These are phyloP conservation scores for Flabesymbios commensalis DNA, from an alignment of 2,888 invertebrate species.

Conservation along the genomic window DNA sequence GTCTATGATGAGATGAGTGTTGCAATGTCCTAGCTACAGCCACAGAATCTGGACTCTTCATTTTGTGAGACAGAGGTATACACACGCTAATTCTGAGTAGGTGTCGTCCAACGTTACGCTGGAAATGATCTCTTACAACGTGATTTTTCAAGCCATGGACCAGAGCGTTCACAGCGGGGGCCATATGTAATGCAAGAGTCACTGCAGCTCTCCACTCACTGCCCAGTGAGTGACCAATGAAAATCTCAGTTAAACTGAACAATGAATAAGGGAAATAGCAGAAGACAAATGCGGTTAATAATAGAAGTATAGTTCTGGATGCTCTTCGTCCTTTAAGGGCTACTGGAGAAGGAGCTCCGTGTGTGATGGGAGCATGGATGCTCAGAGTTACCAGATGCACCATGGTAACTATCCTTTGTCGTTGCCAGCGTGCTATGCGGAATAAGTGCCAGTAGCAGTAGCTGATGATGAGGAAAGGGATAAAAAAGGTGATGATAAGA, in stretches of 20 bases:
- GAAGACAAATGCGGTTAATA: neutral
- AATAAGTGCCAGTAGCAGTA: conserved; percentile 3
- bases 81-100: too few relatives aligned
- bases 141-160: neutral
- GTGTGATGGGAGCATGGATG: neutral
- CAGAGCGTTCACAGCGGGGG: neutral
- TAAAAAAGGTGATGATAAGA: neutral
- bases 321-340: neutral
- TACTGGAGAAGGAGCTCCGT: neutral
- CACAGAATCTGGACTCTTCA: too few relatives aligned
- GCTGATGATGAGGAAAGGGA: neutral
- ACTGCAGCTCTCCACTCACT: neutral
- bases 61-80: too few relatives aligned
- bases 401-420: neutral
- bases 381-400: conserved; percentile 1
- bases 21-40: too few relatives aligned
- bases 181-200: neutral
- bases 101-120: neutral
- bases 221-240: neutral
- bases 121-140: neutral
- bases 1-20: too few relatives aligned
- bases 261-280: neutral
- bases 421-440: neutral
- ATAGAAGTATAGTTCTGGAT: neutral
- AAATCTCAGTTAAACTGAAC: neutral